Evolutionary conservation across 2,113 vertebrate species (phyloP).

Genomic region (Chrysemys picta): DNA sequence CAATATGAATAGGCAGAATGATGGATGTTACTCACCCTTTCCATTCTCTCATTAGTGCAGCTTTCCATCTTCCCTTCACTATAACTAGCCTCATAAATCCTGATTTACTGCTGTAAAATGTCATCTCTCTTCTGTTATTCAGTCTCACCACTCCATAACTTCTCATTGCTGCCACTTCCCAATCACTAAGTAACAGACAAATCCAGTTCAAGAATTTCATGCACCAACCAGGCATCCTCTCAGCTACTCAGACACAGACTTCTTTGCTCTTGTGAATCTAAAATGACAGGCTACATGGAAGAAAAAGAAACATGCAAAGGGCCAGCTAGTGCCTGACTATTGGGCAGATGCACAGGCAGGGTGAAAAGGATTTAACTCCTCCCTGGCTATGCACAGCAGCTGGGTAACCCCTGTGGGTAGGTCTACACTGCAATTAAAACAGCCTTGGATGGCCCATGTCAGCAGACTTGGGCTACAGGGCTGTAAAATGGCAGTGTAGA

Average conservation of each 20-base stretch:
- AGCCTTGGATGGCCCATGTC: not conserved
- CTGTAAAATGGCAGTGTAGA: not conserved
- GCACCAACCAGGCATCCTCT: not conserved
- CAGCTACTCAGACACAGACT: not conserved
- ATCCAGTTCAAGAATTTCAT: not conserved
- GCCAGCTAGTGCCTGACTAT: not conserved
- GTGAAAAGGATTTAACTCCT: not conserved
- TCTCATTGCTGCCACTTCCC: slow-evolving; percentile 36
- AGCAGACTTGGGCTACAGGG: not conserved
- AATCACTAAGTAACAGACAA: not conserved
- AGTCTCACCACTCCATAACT: not conserved
- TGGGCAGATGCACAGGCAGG: not conserved
- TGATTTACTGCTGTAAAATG: slow-evolving; percentile 29
- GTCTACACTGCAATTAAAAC: not conserved
- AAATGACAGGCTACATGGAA: not conserved
- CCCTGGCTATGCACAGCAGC: not conserved
- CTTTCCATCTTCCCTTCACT: not conserved
- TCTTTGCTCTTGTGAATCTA: not conserved
- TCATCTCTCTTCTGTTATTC: slow-evolving; percentile 40
- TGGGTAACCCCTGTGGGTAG: not conserved
- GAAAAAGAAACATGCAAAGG: not conserved
- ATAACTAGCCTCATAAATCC: not conserved
- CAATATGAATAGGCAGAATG: rapidly evolving
- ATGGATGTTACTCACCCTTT: not conserved
- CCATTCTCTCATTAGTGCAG: not conserved